These are phyloP conservation scores for Odontesthes bonariensis DNA, from an alignment of 2,113 vertebrate species.

Conservation along the genomic window DNA sequence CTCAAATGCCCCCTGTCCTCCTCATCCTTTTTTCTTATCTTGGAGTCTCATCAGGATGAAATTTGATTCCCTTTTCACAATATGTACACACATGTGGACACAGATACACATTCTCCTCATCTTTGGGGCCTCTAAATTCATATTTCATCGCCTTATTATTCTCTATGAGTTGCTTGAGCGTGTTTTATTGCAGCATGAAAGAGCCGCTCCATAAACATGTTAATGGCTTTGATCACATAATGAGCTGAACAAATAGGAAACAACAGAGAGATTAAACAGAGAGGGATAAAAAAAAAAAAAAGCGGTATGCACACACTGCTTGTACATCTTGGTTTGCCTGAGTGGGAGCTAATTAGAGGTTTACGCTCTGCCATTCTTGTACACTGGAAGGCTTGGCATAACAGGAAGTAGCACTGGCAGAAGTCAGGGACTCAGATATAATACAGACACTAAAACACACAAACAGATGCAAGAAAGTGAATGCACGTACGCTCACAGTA, in stretches of 20 bases:
- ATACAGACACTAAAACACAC: background rate
- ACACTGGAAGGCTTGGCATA: slow-evolving; percentile 36
- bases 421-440: slow-evolving; percentile 31
- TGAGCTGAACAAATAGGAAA: slow-evolving; percentile 78
- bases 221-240: slow-evolving; percentile 80
- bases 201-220: slow-evolving; percentile 72
- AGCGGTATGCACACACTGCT: slow-evolving; percentile 31
- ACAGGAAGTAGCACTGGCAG: slow-evolving; percentile 53
- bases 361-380: slow-evolving; percentile 56
- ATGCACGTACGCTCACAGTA: slow-evolving; percentile 10
- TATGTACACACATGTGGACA: background rate
- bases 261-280: slow-evolving; percentile 72
- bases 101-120: slow-evolving; percentile 26
- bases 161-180: slow-evolving; percentile 51
- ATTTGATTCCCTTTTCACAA: slow-evolving; percentile 35
- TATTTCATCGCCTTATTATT: slow-evolving; percentile 66
- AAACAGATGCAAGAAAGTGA: slow-evolving; percentile 1
- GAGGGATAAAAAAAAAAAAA: slow-evolving; percentile 40
- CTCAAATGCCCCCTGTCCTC: slow-evolving; percentile 42
- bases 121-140: slow-evolving; percentile 50
- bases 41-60: slow-evolving; percentile 56
- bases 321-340: slow-evolving; percentile 58
- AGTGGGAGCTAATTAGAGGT: slow-evolving; percentile 73
- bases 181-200: slow-evolving; percentile 76
- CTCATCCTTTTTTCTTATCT: slow-evolving; percentile 44